A percentile compares a stretch with the other conserved stretches of the same genome.
Conservation (phyloP, 2,113 vertebrate species). For the Bos indicus region DNA sequence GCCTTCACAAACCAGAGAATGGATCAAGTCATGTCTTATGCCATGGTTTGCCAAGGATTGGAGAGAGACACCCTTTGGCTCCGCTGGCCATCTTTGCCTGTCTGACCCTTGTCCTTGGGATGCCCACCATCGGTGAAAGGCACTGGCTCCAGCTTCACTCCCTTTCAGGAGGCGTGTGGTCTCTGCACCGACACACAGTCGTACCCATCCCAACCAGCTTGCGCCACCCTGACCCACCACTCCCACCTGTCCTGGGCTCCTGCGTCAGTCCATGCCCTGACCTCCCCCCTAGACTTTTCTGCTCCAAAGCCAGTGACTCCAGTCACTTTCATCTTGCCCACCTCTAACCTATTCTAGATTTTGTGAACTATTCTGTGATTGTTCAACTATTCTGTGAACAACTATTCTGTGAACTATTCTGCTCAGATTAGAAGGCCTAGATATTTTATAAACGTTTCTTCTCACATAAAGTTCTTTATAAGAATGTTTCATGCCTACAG, state of each 20-base stretch:
- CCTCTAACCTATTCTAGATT: background rate
- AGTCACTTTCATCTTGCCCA: background rate
- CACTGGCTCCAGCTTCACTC: background rate
- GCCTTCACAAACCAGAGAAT: background rate
- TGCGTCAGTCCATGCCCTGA: background rate
- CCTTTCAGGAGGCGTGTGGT: background rate
- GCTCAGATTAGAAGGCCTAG: background rate
- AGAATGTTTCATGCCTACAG: background rate
- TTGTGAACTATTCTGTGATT: background rate
- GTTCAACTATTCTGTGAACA: background rate
- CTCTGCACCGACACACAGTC: background rate
- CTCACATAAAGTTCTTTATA: background rate
- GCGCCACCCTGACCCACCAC: background rate
- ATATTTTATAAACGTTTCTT: background rate
- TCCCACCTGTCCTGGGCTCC: background rate
- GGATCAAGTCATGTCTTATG: background rate
- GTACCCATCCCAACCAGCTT: fast-evolving
- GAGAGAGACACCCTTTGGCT: background rate
- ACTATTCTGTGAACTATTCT: background rate
- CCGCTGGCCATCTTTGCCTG: background rate
- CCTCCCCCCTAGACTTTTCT: background rate
- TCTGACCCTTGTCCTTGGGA: background rate
- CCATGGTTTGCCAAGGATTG: background rate
- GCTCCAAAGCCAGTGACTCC: background rate
- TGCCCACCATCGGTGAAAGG: background rate